A percentile compares a stretch with the other conserved stretches of the same genome.
These are phyloP conservation scores for Pseudonaja textilis DNA, from an alignment of 2,113 vertebrate species.

Conservation along the genomic window DNA sequence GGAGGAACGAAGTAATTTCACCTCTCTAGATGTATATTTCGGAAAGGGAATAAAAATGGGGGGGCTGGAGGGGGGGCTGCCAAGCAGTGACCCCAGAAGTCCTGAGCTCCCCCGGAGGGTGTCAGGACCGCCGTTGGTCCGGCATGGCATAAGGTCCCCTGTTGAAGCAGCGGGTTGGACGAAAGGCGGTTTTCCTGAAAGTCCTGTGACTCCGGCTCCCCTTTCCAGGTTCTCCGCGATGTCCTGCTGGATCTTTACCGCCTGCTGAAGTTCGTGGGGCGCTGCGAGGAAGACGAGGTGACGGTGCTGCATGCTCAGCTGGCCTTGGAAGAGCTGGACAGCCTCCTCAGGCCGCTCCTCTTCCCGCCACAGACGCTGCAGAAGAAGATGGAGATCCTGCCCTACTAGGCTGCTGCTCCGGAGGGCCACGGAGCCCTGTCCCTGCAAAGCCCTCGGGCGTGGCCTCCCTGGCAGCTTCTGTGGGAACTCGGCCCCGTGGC, in stretches of 20 bases:
- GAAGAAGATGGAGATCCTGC: conserved; percentile 92
- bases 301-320: conserved; percentile 85
- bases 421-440: not conserved
- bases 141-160: too few species aligned
- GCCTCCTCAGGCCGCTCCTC: conserved; percentile 76
- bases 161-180: too few species aligned
- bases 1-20: not conserved
- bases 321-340: conserved; percentile 87
- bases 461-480: not conserved
- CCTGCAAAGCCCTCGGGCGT: not conserved
- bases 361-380: conserved; percentile 85
- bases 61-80: not conserved
- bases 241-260: conserved; percentile 89
- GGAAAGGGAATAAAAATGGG: not conserved
- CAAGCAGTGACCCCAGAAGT: not conserved
- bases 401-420: conserved; percentile 56
- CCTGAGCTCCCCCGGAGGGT: too few species aligned
- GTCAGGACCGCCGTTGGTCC: too few species aligned
- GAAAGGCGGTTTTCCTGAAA: not conserved
- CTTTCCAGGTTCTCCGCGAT: conserved; percentile 76
- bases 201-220: not conserved
- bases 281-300: conserved; percentile 73
- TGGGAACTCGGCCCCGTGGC: not conserved
- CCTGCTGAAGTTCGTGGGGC: conserved; percentile 83
- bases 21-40: not conserved